Conservation (phyloP, 2,113 vertebrate genomes). For the Leptosomus discolor region DNA sequence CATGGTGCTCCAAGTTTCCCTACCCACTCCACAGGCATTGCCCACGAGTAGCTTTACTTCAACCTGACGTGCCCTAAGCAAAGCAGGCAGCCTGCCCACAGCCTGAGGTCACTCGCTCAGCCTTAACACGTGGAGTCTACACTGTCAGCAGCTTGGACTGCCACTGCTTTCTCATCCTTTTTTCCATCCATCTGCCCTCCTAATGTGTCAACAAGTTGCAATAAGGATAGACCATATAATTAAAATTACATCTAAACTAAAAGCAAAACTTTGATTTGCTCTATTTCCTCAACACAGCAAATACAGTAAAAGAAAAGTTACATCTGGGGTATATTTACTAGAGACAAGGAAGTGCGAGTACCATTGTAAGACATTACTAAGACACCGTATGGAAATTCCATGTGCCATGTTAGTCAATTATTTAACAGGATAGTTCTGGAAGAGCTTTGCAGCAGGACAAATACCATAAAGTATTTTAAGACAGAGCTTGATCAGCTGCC, state of each 20-base stretch:
- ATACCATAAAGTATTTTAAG: neutral
- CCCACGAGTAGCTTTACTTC: neutral
- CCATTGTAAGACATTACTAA: neutral
- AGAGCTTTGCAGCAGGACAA: neutral
- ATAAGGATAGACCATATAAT: neutral
- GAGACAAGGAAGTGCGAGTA: neutral
- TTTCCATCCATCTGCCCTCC: neutral
- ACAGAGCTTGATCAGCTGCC: neutral
- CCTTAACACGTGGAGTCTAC: neutral
- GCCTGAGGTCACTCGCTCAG: neutral
- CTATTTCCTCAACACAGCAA: neutral
- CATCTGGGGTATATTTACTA: neutral
- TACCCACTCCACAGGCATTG: accelerated
- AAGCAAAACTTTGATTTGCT: neutral
- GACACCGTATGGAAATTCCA: neutral
- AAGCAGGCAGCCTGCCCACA: neutral
- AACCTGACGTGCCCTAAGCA: accelerated
- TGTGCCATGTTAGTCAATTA: neutral
- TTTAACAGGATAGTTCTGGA: neutral
- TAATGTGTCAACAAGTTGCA: neutral
- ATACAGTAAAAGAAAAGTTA: neutral
- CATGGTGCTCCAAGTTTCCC: neutral
- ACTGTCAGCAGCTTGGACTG: neutral
- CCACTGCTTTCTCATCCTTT: neutral
- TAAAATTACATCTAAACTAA: neutral